Conservation (phyloP, 2,113 vertebrate genomes). For the Tetraodon nigroviridis region DNA sequence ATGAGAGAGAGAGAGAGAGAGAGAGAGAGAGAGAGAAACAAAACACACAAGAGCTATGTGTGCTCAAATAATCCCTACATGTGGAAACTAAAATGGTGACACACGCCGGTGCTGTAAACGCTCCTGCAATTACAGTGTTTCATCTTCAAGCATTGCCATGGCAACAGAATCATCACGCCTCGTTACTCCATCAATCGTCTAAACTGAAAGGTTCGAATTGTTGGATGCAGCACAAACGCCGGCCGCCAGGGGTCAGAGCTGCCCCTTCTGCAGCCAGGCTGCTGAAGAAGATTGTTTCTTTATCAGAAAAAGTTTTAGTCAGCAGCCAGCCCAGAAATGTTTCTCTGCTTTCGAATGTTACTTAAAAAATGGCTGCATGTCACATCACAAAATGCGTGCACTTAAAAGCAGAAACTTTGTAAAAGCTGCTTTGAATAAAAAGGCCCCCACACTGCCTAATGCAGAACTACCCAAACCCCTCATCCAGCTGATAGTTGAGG, state of each 20-base stretch:
- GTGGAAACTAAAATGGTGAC: constrained; percentile 54
- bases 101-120: constrained; percentile 65
- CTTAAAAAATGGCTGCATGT: background rate
- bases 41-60: no score
- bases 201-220: no score
- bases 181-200: no score
- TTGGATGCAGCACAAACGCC: no score
- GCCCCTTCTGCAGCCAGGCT: background rate
- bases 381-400: background rate
- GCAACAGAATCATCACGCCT: no score
- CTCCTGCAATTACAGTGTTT: no score
- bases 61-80: constrained; percentile 61
- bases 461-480: background rate
- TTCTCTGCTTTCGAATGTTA: background rate
- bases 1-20: no score
- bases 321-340: constrained; percentile 17
- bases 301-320: constrained; percentile 15
- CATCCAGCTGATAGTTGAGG: background rate
- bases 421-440: background rate
- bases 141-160: no score
- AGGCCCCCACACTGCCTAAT: background rate
- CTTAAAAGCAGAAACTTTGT: background rate
- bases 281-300: background rate
- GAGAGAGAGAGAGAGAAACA: no score
- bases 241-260: constrained; percentile 53